These are phyloP conservation scores for Coelopa frigida DNA, from an alignment of 1,140 invertebrate genomes.

Conservation along the genomic window DNA sequence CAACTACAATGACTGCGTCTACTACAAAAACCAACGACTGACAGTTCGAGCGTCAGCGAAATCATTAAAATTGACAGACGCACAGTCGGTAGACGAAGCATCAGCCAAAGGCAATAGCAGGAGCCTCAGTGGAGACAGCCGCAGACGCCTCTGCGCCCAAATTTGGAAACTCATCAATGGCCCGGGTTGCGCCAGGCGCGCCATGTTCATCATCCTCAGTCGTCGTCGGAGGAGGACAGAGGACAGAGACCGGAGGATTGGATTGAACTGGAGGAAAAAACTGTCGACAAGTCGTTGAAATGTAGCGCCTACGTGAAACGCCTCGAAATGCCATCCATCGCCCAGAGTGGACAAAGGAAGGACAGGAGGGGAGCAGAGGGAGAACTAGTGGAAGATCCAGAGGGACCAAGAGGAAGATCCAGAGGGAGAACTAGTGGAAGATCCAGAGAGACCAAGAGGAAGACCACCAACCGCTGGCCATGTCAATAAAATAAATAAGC, in stretches of 20 bases:
- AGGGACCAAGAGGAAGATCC: too few relatives aligned
- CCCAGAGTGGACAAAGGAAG: too few relatives aligned
- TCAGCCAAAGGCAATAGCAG: too few relatives aligned
- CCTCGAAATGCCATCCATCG: neutral
- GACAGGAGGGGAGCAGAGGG: too few relatives aligned
- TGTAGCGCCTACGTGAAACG: conserved; percentile 16
- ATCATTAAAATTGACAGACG: conserved; percentile 45
- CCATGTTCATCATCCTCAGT: too few relatives aligned
- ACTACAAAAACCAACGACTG: conserved; percentile 12
- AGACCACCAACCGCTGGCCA: too few relatives aligned
- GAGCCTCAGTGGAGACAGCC: too few relatives aligned
- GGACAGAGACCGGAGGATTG: neutral
- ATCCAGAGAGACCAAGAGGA: too few relatives aligned
- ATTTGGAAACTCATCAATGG: neutral
- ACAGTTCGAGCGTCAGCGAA: conserved; percentile 44
- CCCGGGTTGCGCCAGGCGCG: conserved; percentile 7
- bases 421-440: too few relatives aligned
- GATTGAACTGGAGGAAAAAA: neutral
- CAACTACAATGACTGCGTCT: neutral
- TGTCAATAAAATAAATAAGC: conserved; percentile 46
- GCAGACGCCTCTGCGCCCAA: conserved; percentile 10
- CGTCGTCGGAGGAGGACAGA: too few relatives aligned
- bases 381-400: too few relatives aligned
- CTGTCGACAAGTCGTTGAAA: conserved; percentile 23
- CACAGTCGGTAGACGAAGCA: too few relatives aligned